Evolutionary conservation across 2,113 vertebrate species (phyloP), one percentile per base, ranked within the genome.

Genomic region (Pimephales promelas): DNA sequence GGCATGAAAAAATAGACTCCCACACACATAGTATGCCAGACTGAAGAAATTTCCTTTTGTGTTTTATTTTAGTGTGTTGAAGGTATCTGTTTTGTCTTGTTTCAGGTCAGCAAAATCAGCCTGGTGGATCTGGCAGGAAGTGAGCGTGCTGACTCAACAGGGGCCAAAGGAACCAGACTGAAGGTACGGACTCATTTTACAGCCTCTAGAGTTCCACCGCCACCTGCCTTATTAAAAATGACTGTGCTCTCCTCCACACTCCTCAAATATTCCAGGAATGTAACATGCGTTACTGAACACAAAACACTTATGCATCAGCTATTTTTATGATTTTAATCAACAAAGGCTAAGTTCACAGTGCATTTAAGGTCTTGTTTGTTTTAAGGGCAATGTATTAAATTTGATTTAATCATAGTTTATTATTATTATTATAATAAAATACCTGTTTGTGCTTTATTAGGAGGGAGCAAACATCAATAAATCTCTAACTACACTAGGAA

Each of bases 381-480:
- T 47, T 49, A 73, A 73, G 5, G 13, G n/a, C 43, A 68, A 40
- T 40, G 64, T 10, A 22, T 68, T 61, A 5, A 59, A n/a, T 20
- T 20, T 20, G 5, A 66, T 57, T 16, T 5, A 74, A 40, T 73
- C 6, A 45, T 10, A 54, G 52, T 54, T 54, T 54, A 54, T 54
- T 54, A 40, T 40, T 10, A 40, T 40, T 40, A 40, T 8, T 40
- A 36, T 1, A n/a, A n/a, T 40, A 8, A 40, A 40, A 10, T 10
- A 52, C 13, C 45, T 18, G 52, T 20, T 56, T 74, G 54, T 76
- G 64, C 49, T 86, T 92, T 88, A 62, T 34, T 92, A 99, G 98
- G 98, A 99, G 90, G 98, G 98, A 89, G 98, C 98, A 88, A 99
- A 99, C 92, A 99, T 99, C 91, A 99, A 99, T 93, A 99, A 99